A percentile compares a stretch with the other conserved stretches of the same genome.
These are phyloP conservation scores for Merops nubicus DNA, from an alignment of 2,113 vertebrate species.

Conservation along the genomic window DNA sequence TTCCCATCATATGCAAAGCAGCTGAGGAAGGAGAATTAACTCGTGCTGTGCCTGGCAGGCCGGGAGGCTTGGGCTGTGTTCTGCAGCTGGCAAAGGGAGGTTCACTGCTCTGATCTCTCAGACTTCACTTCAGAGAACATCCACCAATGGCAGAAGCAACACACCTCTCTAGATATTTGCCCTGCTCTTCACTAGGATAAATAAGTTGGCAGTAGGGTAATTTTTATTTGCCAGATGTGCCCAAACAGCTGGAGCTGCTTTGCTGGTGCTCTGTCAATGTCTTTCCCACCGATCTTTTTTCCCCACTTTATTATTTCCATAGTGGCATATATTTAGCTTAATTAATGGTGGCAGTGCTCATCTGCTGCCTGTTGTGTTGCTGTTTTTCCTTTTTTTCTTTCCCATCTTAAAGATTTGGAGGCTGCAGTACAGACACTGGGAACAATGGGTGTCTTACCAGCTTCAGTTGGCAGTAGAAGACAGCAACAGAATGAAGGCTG, in stretches of 20 bases:
- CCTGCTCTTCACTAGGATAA: not conserved
- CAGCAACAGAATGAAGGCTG: not conserved
- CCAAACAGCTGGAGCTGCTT: not conserved
- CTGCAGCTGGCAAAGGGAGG: not conserved
- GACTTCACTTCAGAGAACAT: not conserved
- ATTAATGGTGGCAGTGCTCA: not conserved
- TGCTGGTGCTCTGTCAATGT: not conserved
- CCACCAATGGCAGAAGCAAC: rapidly evolving
- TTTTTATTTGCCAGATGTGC: not conserved
- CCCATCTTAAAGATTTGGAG: not conserved
- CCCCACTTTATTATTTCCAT: not conserved
- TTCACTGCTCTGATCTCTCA: not conserved
- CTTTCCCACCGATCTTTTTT: not conserved
- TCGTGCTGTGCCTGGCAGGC: not conserved
- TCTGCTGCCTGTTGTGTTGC: not conserved
- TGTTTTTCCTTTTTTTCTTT: not conserved
- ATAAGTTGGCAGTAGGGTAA: not conserved
- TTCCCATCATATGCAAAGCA: not conserved
- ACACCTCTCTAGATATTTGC: not conserved
- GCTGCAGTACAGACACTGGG: not conserved
- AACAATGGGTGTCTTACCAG: not conserved
- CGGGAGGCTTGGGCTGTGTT: not conserved
- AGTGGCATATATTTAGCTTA: not conserved
- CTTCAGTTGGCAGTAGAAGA: not conserved
- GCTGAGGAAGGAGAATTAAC: not conserved